These are phyloP conservation scores for Amyelois transitella DNA, from an alignment of 1,140 invertebrate genomes.

Conservation along the genomic window DNA sequence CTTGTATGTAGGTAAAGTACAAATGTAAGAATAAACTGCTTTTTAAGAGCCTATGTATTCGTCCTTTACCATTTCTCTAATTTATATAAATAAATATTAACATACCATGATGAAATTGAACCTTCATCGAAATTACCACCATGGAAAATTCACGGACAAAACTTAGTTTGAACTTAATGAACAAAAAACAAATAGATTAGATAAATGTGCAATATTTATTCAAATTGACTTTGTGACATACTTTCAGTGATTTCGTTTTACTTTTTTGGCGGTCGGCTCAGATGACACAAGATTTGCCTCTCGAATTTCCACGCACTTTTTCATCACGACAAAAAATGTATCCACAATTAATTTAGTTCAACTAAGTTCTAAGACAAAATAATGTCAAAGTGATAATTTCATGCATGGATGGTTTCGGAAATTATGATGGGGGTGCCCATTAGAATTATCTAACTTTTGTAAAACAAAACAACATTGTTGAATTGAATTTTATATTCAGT, in stretches of 20 bases:
- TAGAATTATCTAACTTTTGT: conserved; percentile 50
- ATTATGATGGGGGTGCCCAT: conserved; percentile 34
- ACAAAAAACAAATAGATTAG: too few species aligned
- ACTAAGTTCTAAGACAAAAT: conserved; percentile 16
- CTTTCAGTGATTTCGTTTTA: background rate
- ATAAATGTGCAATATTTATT: too few species aligned
- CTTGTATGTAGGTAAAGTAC: background rate
- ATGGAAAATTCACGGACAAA: too few species aligned
- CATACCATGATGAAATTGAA: too few species aligned
- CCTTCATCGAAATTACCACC: too few species aligned
- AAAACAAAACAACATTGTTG: conserved; percentile 48
- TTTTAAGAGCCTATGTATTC: too few species aligned
- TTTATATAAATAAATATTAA: too few species aligned
- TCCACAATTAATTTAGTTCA: conserved; percentile 2
- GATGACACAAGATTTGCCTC: conserved; percentile 13
- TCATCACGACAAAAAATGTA: background rate
- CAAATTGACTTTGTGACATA: background rate
- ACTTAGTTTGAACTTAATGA: too few species aligned
- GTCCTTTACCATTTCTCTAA: too few species aligned
- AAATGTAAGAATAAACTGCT: too few species aligned
- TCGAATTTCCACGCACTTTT: conserved; percentile 14
- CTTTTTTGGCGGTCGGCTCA: conserved; percentile 4
- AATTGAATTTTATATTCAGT: conserved; percentile 40
- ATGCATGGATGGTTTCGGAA: conserved; percentile 35
- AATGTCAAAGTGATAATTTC: conserved; percentile 29